phyloP scores from a whole-genome alignment of 2,113 vertebrate genomes.

The Phaethornis superciliosus region DNA sequence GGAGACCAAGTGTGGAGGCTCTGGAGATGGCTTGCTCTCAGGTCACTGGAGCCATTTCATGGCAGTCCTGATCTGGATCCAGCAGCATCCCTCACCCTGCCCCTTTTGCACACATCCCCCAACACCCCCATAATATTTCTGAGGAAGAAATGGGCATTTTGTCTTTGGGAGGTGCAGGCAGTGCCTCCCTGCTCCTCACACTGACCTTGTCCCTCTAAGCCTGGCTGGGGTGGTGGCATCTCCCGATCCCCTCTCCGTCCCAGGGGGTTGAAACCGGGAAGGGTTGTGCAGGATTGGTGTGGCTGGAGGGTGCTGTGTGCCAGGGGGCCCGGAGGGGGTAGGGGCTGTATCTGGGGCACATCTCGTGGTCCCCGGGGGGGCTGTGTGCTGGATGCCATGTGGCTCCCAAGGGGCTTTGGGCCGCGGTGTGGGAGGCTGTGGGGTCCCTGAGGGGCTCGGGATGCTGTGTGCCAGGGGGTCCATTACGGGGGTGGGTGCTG shows the following conservation, averaged over 20 bases:
- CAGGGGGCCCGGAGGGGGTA: too few relatives aligned
- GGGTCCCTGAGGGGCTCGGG: too few relatives aligned
- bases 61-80: background rate
- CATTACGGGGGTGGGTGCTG: background rate
- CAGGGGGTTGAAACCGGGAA: background rate
- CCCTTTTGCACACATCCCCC: too few relatives aligned
- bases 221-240: background rate
- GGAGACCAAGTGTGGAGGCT: background rate
- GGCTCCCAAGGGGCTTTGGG: too few relatives aligned
- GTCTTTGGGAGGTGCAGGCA: background rate
- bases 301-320: accelerated
- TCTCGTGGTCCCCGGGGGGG: too few relatives aligned
- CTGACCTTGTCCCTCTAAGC: background rate
- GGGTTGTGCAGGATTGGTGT: background rate
- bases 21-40: background rate
- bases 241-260: background rate
- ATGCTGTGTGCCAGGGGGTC: too few relatives aligned
- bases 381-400: too few relatives aligned
- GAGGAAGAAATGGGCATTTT: background rate
- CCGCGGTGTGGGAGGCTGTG: background rate
- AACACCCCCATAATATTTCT: background rate
- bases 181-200: background rate
- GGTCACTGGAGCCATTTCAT: too few relatives aligned
- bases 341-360: too few relatives aligned
- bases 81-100: background rate